Evolutionary conservation across 2,888 invertebrate species (phyloP).

Genomic region (Pseudanteris insignis): DNA sequence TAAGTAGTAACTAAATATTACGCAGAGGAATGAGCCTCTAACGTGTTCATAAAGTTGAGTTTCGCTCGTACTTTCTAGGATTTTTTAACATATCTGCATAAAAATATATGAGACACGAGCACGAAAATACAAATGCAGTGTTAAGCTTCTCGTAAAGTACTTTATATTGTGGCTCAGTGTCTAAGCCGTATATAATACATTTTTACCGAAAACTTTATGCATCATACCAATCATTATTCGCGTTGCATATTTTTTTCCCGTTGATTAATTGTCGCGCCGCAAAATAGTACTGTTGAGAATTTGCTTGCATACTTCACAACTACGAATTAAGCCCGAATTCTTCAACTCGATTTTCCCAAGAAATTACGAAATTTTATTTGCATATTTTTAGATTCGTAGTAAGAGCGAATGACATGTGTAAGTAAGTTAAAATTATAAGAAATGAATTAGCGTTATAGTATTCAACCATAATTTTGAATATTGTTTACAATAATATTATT

Average conservation of each 20-base stretch:
- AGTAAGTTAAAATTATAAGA: no score
- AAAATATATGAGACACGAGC: conserved; percentile 50
- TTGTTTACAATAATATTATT: no score
- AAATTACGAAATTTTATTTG: conserved; percentile 5
- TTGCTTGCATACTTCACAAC: conserved; percentile 8
- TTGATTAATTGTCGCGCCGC: conserved; percentile 10
- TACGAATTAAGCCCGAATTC: conserved; percentile 9
- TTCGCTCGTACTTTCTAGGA: conserved; percentile 30
- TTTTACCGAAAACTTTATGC: conserved; percentile 22
- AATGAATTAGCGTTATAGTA: no score
- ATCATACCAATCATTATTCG: conserved; percentile 23
- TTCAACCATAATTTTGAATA: no score
- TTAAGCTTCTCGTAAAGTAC: conserved; percentile 43
- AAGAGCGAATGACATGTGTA: no score
- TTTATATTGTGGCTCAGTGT: conserved; percentile 38
- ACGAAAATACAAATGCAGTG: conserved; percentile 48
- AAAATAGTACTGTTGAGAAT: conserved; percentile 5
- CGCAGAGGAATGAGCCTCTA: conserved; percentile 33
- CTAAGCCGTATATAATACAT: conserved; percentile 34
- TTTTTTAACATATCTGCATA: conserved; percentile 43
- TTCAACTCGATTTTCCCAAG: conserved; percentile 1
- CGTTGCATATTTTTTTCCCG: conserved; percentile 13
- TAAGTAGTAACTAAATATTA: conserved; percentile 22
- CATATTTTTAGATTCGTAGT: conserved; percentile 5
- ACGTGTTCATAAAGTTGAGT: conserved; percentile 41